Base-by-base conservation (phyloP, 2,113 vertebrate species). In the Blennius ocellaris region DNA sequence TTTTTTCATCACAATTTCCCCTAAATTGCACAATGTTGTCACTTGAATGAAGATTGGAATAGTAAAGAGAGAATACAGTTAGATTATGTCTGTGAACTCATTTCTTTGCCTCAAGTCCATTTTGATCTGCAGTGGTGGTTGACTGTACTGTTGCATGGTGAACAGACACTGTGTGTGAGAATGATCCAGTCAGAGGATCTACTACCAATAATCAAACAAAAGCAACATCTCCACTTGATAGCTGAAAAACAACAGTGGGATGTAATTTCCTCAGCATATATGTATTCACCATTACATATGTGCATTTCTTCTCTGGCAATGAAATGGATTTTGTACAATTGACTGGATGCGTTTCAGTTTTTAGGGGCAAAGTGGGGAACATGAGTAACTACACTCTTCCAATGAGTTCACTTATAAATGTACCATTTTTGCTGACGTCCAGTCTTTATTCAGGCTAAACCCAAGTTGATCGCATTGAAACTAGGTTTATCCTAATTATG, bases 101-200 rank as follows among this genome's bases (percentile, higher is more conserved):
- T 51, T 59, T 49, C 52, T 69, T 36, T 69, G 17, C 50, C 11
- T 55, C 44, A 6, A 9, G 41, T 57, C 45, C 21, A 39, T 77
- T 74, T 70, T 66, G 14, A 43, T 52, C 62, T 52, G 48, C 60
- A 17, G 6, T 37, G 53, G 11, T 57, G 52, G n/a, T 65, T 64
- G 5, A 17, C 47, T 41, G n/a, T 45, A 49, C 64, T 65, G 68
- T 62, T 69, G 30, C 38, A 72, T 59, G 63, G 65, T 73, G 43
- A 65, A 73, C 40, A 73, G 67, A 60, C 53, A 37, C 10, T 64
- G 45, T n/a, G 9, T 52, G 37, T 44, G 16, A 44, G 54, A 53
- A 12, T 39, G 58, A 64, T 53, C 53, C 52, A 36, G 40, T 73
- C 48, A 45, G 37, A 40, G 48, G 8, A 17, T 59, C 64, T 8